Evolutionary conservation across 2,888 invertebrate species (phyloP), one percentile per base, ranked within the genome.

Genomic region (Parapristionchus giblindavisi): DNA sequence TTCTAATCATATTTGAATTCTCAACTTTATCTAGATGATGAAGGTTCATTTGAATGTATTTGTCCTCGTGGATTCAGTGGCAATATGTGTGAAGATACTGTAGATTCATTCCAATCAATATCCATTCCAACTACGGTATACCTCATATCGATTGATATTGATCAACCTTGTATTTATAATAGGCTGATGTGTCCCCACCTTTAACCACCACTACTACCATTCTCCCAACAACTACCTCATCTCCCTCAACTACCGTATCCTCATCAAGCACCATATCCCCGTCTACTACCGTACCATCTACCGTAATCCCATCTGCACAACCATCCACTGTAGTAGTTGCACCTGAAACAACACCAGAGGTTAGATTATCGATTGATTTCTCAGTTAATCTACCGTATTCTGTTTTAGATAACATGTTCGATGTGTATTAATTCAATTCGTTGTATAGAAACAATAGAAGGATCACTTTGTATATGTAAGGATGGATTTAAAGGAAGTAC

Each of bases 391-490:
- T 5, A 48, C 36, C 34, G 36, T 60, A 17, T 32, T 8, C 27
- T 40, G 6, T 32, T 51, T 61, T 40, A 65, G 75, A 32, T 75
- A 17, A 66, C 66, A 4, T 83, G 83, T 54, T 77, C 79, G 32
- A 76, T 77, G 29, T 83, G 83, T 61, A 65, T 77, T 0, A 78
- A 82, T 38, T 78, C 77, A 3, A 36, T 68, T 0, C 80, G 77
- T 8, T 83, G 83, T 56, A 58, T 82, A 17, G 80, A 82, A 52
- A 75, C 73, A 6, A 74, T 77, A 11, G 73, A 75, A 24, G 80
- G 79, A 29, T 61, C 78, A 8, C 54, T 80, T 38, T 83, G 83
- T 54, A 76, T 82, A 24, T 83, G 83, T 54, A 58, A 78, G 32
- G 65, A 77, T 3, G 83, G 81, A 21, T 82, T 66, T 61, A 77